A percentile compares a stretch with the other conserved stretches of the same genome.
Evolutionary conservation across 2,888 invertebrate genomes (phyloP).

Genomic region (Drosophila neotestacea): DNA sequence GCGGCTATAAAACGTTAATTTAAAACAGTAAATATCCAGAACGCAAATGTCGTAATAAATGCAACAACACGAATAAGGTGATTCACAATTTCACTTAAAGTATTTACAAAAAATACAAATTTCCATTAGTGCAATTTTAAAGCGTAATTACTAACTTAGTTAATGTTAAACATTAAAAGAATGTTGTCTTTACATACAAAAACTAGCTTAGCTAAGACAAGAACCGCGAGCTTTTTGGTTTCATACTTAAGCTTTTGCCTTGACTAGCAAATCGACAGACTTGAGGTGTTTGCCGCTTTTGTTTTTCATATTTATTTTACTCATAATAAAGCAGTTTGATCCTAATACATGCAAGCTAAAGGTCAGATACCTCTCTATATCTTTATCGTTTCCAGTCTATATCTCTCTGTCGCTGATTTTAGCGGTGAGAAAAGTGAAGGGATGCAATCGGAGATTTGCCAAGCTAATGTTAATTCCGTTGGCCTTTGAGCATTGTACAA

Average conservation of each 20-base stretch:
- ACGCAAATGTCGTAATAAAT: constrained; percentile 27
- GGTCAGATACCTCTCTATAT: constrained; percentile 33
- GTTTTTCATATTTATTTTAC: background rate
- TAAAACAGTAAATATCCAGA: constrained; percentile 11
- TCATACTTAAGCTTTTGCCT: constrained; percentile 32
- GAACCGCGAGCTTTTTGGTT: constrained; percentile 38
- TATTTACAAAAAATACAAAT: background rate
- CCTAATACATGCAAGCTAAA: constrained; percentile 44
- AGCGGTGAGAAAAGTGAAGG: constrained; percentile 67
- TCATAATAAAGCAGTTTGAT: constrained; percentile 22
- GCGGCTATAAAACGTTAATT: constrained; percentile 1
- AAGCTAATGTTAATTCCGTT: constrained; percentile 45
- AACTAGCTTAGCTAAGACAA: constrained; percentile 36
- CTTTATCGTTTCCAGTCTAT: background rate
- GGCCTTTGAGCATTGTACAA: constrained; percentile 61
- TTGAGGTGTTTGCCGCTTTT: constrained; percentile 9
- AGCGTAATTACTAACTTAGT: background rate
- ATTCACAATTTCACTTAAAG: constrained; percentile 6
- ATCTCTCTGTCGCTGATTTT: background rate
- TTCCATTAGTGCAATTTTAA: background rate
- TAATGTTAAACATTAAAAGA: background rate
- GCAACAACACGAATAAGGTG: background rate
- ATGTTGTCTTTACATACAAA: background rate
- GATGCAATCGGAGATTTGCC: constrained; percentile 60
- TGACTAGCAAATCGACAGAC: background rate